These are phyloP conservation scores for Sisor rabdophorus DNA, from an alignment of 2,113 vertebrate genomes.

Conservation along the genomic window DNA sequence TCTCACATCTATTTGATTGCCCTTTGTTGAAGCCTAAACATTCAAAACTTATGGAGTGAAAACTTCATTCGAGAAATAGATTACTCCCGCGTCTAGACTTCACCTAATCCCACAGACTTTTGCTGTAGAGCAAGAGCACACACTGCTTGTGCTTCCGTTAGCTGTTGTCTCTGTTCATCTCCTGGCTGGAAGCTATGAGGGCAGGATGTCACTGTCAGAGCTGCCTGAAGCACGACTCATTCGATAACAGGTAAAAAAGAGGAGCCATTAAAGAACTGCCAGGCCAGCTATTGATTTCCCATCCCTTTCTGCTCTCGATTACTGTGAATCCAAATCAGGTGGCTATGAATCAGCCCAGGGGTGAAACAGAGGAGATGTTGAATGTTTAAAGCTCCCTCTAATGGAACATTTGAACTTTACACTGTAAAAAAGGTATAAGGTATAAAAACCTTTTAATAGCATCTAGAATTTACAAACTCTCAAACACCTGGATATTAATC, in stretches of 20 bases:
- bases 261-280: conserved; percentile 52
- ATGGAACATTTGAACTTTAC: conserved; percentile 16
- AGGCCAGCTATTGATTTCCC: conserved; percentile 51
- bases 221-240: conserved; percentile 45
- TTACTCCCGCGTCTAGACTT: conserved; percentile 47
- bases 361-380: conserved; percentile 46
- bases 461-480: no score
- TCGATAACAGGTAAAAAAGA: conserved; percentile 53
- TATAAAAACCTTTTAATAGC: no score
- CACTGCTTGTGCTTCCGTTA: neutral
- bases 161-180: conserved; percentile 37
- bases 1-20: conserved; percentile 42
- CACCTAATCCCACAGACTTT: conserved; percentile 19
- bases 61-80: conserved; percentile 48
- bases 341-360: conserved; percentile 31
- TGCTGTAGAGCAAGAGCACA: neutral
- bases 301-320: conserved; percentile 49
- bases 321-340: conserved; percentile 44
- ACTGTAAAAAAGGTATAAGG: no score
- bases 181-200: conserved; percentile 41
- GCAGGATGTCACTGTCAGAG: conserved; percentile 50
- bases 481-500: no score
- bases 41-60: conserved; percentile 47
- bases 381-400: conserved; percentile 31
- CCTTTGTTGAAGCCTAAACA: conserved; percentile 46